Conservation (phyloP, 2,888 invertebrate genomes). For the Oscheius sp. region DNA sequence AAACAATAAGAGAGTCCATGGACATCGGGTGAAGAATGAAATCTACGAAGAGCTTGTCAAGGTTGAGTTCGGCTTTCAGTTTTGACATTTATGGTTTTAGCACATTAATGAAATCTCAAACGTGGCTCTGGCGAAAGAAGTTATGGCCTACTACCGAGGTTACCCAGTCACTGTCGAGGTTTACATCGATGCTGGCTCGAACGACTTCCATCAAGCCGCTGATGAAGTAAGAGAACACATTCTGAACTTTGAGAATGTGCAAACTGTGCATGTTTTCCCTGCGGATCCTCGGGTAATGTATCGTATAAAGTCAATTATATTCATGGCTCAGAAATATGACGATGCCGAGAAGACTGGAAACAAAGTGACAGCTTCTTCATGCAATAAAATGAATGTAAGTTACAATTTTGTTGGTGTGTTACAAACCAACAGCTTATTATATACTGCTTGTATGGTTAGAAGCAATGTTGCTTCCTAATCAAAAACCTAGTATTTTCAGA, state of each 20-base stretch:
- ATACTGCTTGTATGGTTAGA: no score
- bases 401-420: no score
- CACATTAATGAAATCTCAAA: not conserved
- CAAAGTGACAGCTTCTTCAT: no score
- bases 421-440: no score
- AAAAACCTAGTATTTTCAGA: no score
- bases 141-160: constrained; percentile 6
- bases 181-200: not conserved
- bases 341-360: no score
- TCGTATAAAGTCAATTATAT: no score
- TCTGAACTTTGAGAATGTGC: constrained; percentile 1
- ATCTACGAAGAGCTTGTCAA: constrained; percentile 4
- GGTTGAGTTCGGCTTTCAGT: not conserved
- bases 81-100: not conserved
- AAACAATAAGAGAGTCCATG: constrained; percentile 32
- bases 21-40: constrained; percentile 6
- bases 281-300: constrained; percentile 1
- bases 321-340: no score
- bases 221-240: constrained; percentile 14
- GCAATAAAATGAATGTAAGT: no score
- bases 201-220: constrained; percentile 3
- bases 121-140: not conserved
- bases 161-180: constrained; percentile 10
- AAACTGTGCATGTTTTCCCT: constrained; percentile 15
- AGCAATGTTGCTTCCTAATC: no score